Evolutionary conservation across 2,797 vertebrate genomes (phyloP).

Genomic region (Enteromius afrohamiltoni): DNA sequence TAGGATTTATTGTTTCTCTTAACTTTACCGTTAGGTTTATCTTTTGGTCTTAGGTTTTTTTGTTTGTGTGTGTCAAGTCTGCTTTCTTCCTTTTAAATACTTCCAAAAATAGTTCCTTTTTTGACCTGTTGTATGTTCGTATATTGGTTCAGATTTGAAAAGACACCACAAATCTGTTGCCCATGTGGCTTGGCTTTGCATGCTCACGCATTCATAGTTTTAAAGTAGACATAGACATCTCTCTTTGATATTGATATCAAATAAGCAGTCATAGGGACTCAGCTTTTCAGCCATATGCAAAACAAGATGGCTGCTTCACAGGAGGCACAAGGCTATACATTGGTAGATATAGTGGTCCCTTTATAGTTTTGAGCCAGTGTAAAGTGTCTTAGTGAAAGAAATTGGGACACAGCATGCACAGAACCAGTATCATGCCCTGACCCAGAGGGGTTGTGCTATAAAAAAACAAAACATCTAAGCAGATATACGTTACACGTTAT

Average conservation of each 20-base stretch:
- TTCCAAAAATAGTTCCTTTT: not conserved
- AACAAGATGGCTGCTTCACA: conserved; percentile 43
- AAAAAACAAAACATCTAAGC: not conserved
- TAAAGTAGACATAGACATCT: conserved; percentile 30
- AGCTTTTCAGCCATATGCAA: conserved; percentile 36
- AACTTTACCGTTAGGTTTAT: not conserved
- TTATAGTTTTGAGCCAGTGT: conserved; percentile 7
- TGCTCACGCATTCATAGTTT: conserved; percentile 18
- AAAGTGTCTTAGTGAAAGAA: not conserved
- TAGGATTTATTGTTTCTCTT: not conserved
- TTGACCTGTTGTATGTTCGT: conserved; percentile 9
- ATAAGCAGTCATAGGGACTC: conserved; percentile 21
- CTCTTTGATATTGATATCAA: conserved; percentile 14
- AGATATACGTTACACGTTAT: not conserved
- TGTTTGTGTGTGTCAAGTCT: not conserved
- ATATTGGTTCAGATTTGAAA: conserved; percentile 10
- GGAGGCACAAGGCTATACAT: conserved; percentile 18
- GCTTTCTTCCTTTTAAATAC: not conserved
- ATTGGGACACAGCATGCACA: not conserved
- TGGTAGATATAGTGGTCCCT: not conserved
- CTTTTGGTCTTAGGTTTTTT: not conserved
- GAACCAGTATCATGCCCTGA: conserved; percentile 1
- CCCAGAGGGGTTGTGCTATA: not conserved
- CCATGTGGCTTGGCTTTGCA: not conserved
- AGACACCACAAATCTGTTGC: conserved; percentile 5